Base-by-base conservation (phyloP, 2,113 vertebrate species). In the Sturnus vulgaris region DNA sequence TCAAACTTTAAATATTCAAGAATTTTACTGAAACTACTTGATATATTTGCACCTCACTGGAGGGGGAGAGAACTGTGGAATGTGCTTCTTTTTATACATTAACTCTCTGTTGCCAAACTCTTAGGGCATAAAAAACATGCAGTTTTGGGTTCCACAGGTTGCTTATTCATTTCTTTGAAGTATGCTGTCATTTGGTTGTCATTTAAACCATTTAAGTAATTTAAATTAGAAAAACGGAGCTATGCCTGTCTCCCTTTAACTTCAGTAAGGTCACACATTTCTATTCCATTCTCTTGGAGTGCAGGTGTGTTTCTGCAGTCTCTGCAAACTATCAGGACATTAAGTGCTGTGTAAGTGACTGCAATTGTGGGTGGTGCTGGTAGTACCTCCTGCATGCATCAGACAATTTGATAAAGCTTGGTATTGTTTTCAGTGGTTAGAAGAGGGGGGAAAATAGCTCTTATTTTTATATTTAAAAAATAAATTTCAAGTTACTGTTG, bases 201-300 rank as follows among this genome's bases (percentile, higher is more conserved):
- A 78, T 77, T 91, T 94, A 92, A 96, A 78, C 53, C 35, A 66
- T 79, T 92, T 92, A 92, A 96, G 35, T 86, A 91, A 76, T 76
- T 64, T 56, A 63, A 83, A 69, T 50, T 33, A 31, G 10, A 28
- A 70, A 88, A 73, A 27, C 10, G 42, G 59, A 77, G 30, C 31
- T 64, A 27, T 30, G 64, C 79, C 40, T 64, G 10, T 52, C 25
- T 55, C 25, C 11, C 14, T 69, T 86, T 55, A 33, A 22, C 73
- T 88, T 81, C 35, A 78, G 16, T 37, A 7, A 68, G 42, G n/a
- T 68, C 39, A 71, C 39, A 57, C 0, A 0, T 33, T 75, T 78
- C 31, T 75, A 19, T 82, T 79, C 27, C 22, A 20, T 60, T 80
- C 18, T 61, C 37, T 64, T 53, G 35, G 37, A 85, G 61, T 37